Evolutionary conservation across 2,113 vertebrate species (phyloP).

Genomic region (Onychostruthus taczanowskii): DNA sequence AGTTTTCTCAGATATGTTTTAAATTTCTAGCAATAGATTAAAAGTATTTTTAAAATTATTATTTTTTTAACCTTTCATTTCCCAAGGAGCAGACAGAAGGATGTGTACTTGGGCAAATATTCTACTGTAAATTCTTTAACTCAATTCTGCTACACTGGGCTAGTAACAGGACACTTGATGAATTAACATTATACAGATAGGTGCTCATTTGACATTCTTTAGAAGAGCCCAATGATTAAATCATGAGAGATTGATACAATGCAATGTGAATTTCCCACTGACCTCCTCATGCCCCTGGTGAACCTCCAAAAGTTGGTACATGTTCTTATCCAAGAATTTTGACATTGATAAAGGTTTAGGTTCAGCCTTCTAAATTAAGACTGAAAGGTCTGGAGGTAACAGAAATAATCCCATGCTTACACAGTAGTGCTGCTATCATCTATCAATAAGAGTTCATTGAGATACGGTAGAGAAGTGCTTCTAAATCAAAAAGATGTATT

Average conservation of each 20-base stretch:
- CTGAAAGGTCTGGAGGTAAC: background rate
- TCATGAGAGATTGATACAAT: background rate
- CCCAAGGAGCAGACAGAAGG: background rate
- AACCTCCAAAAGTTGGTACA: background rate
- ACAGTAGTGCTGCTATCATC: background rate
- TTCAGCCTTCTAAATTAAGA: conserved; percentile 47
- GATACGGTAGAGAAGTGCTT: conserved; percentile 7
- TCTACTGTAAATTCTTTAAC: background rate
- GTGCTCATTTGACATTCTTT: background rate
- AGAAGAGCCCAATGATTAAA: background rate
- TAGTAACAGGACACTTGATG: background rate
- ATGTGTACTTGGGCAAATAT: background rate
- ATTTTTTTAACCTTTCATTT: background rate
- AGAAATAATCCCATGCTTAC: background rate
- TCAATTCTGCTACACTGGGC: background rate
- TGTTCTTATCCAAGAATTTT: conserved; percentile 30
- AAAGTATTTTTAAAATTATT: background rate
- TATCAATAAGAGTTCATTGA: conserved; percentile 29
- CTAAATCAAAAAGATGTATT: background rate
- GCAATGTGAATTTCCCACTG: background rate
- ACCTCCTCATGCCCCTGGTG: background rate
- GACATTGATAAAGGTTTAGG: conserved; percentile 28
- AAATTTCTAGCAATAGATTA: background rate
- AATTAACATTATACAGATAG: background rate
- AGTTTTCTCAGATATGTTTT: background rate